Evolutionary conservation across 2,113 vertebrate species (phyloP).

Genomic region (Tylochromis polylepis): DNA sequence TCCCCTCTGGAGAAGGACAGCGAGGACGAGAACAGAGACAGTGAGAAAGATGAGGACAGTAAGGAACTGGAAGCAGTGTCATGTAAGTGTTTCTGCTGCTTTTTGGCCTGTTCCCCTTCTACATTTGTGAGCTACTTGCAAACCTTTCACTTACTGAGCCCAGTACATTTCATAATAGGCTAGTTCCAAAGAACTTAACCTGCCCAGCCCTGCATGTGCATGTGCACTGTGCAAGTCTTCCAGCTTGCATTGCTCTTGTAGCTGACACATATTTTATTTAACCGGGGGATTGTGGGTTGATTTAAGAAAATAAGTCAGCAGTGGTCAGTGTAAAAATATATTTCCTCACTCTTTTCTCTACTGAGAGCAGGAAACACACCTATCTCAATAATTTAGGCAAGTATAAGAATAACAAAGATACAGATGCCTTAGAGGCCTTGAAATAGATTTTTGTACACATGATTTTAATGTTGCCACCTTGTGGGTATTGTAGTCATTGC

Average conservation of each 20-base stretch:
- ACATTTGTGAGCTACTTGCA: neutral
- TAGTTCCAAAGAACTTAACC: neutral
- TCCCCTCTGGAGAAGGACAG: constrained; percentile 80
- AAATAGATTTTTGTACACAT: neutral
- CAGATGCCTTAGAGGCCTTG: neutral
- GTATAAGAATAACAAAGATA: neutral
- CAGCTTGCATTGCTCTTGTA: neutral
- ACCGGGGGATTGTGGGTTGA: neutral
- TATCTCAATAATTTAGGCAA: neutral
- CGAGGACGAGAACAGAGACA: constrained; percentile 84
- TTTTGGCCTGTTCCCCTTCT: neutral
- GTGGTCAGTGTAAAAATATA: neutral
- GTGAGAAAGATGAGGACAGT: constrained; percentile 87
- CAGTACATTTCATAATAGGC: neutral
- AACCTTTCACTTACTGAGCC: neutral
- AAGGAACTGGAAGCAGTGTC: constrained; percentile 79
- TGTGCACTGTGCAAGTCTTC: neutral
- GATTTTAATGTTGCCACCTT: constrained; percentile 29
- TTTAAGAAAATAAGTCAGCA: neutral
- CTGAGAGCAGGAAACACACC: neutral
- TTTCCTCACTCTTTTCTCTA: neutral
- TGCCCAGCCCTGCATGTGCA: neutral
- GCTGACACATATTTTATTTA: neutral
- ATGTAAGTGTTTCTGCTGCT: constrained; percentile 62
- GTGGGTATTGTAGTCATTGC: constrained; percentile 10